phyloP scores from a whole-genome alignment of 2,113 vertebrate species.

The Festucalex cinctus region DNA sequence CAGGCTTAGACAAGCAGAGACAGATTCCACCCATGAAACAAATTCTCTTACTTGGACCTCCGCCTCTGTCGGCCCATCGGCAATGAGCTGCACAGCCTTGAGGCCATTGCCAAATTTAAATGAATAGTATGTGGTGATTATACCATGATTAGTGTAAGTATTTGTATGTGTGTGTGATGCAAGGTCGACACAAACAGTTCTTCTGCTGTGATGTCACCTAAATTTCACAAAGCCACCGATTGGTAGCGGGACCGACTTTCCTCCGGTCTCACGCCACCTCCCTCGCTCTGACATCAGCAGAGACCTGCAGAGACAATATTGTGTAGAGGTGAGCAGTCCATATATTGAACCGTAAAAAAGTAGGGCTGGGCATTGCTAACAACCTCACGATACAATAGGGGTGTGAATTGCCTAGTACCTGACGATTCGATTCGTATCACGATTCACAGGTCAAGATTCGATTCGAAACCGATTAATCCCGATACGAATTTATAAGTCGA shows the following conservation, averaged over 20 bases:
- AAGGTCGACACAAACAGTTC: conserved; percentile 66
- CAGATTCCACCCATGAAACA: neutral
- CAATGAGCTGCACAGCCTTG: neutral
- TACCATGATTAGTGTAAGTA: conserved; percentile 9
- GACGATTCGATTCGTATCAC: no score
- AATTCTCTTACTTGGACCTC: conserved; percentile 8
- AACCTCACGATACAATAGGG: no score
- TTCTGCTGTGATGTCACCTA: conserved; percentile 62
- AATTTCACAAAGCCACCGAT: conserved; percentile 30
- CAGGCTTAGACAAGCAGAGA: neutral
- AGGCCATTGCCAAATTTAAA: conserved; percentile 3
- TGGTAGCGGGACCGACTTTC: conserved; percentile 5
- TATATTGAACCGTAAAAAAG: neutral
- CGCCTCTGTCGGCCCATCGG: conserved; percentile 5
- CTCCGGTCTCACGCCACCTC: conserved; percentile 27
- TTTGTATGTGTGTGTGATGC: conserved; percentile 20
- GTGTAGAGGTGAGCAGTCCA: neutral
- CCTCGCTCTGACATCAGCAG: conserved; percentile 12
- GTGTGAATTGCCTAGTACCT: no score
- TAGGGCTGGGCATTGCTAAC: no score
- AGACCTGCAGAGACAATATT: conserved; percentile 34
- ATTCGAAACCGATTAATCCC: no score
- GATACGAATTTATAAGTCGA: no score
- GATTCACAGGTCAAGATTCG: no score
- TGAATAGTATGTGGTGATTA: conserved; percentile 2